Evolutionary conservation across 2,797 vertebrate genomes (phyloP).

Genomic region (Anisognathus igniventris): DNA sequence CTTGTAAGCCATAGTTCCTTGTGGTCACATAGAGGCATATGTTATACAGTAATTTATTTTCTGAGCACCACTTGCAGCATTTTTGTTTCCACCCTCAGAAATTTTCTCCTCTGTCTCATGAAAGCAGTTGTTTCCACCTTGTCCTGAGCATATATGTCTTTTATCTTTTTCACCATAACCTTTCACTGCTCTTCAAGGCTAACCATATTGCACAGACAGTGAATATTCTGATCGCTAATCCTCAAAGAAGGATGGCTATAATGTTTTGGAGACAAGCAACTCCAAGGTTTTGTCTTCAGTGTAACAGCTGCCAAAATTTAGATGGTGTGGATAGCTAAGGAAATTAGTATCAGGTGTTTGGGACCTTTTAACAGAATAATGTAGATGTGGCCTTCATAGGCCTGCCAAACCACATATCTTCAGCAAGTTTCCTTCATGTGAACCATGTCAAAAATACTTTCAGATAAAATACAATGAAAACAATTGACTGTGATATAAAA

Average conservation of each 20-base stretch:
- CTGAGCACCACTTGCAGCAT: background rate
- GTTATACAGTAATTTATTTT: background rate
- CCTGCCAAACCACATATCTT: background rate
- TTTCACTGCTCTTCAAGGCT: background rate
- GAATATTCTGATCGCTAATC: background rate
- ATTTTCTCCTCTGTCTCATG: background rate
- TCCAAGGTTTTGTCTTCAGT: background rate
- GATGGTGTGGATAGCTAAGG: slow-evolving; percentile 8
- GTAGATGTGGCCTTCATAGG: background rate
- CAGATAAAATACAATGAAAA: background rate
- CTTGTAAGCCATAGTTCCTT: background rate
- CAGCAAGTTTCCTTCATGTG: background rate
- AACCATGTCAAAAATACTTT: background rate
- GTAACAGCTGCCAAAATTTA: slow-evolving; percentile 19
- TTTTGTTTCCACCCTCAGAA: background rate
- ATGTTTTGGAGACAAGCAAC: background rate
- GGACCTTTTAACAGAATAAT: background rate
- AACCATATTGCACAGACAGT: background rate
- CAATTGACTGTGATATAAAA: background rate
- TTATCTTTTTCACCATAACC: background rate
- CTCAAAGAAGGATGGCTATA: background rate
- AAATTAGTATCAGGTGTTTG: slow-evolving; percentile 41
- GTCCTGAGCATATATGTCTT: background rate
- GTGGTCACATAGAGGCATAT: background rate
- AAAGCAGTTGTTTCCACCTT: background rate